Base-by-base conservation (phyloP, 2,888 invertebrate species). In the Megamerina dolium region DNA sequence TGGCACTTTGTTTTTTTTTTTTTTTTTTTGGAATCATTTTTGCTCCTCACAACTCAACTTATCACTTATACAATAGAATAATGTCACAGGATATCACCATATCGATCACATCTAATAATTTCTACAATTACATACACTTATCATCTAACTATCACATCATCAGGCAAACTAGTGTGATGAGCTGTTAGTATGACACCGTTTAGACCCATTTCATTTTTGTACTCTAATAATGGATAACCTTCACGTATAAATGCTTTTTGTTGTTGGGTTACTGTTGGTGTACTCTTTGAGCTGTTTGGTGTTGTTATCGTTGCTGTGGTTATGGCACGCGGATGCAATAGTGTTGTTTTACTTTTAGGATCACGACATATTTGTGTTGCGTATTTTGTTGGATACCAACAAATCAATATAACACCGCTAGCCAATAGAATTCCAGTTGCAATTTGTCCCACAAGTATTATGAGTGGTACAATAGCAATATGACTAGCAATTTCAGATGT, bases 371-470 rank as follows among this genome's bases (percentile, higher is more conserved):
- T 34, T 14, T 55, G 57, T 12, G 63, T 60, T 29, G 56, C 21
- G 31, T 54, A 48, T 4, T 64, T 60, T 23, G 66, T 64, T 19
- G 68, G 68, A 51, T 64, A 63, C 67, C 69, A 70, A 44, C 66
- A 61, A 9, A 66, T 55, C 37, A 71, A 58, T 33, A 71, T 56
- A 0, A 70, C 47, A 18, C 77, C 77, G 3, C 72, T 51, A 9
- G 72, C 54, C 8, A 73, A 58, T 20, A 76, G 66, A 3, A 74
- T 58, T 17, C 75, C 66, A 1, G 76, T 74, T 1, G 73, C 60
- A 26, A 78, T 67, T 33, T 73, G 69, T 0, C 77, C 77, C 37
- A 80, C 68, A n/a, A 69, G 61, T 1, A 83, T 74, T 1, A 83
- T 73, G 38, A 71, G 62, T 5, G 78, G 60, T 8, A 80, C 63